Percentiles rank a stretch among this genome's conserved stretches.
Evolutionary conservation across 23 tunicate genomes (phyloP).

Genomic region (Styela plicata): DNA sequence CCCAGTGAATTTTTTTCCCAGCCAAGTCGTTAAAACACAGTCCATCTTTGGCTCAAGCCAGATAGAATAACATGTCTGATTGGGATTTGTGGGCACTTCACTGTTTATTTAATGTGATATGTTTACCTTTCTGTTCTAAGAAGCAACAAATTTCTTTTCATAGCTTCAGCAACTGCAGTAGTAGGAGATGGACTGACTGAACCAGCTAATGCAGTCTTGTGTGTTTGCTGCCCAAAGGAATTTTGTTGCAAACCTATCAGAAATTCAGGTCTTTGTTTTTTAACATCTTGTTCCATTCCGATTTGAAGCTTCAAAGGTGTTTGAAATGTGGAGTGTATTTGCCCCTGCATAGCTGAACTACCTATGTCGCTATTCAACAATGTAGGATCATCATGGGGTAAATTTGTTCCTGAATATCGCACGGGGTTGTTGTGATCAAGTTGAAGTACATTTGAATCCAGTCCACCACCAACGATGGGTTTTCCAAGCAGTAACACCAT

Average conservation of each 20-base stretch:
- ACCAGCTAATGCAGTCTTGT: neutral
- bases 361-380: neutral
- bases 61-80: too few relatives aligned
- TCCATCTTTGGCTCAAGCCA: too few relatives aligned
- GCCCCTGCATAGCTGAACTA: neutral
- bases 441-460: neutral
- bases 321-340: neutral
- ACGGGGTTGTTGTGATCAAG: neutral
- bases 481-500: constrained; percentile 57
- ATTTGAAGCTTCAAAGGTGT: neutral
- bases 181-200: neutral
- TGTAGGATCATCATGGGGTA: neutral
- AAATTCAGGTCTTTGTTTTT: constrained; percentile 13
- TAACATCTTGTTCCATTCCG: neutral
- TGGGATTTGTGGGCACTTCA: too few relatives aligned
- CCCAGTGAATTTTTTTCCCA: too few relatives aligned
- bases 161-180: neutral
- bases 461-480: constrained; percentile 7
- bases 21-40: too few relatives aligned
- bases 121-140: neutral
- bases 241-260: neutral
- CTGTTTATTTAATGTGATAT: too few relatives aligned
- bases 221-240: neutral
- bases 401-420: neutral
- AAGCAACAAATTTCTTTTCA: neutral